Evolutionary conservation across 2,797 vertebrate genomes (phyloP), one percentile per base, ranked within the genome.

Genomic region (Trachurus trachurus): DNA sequence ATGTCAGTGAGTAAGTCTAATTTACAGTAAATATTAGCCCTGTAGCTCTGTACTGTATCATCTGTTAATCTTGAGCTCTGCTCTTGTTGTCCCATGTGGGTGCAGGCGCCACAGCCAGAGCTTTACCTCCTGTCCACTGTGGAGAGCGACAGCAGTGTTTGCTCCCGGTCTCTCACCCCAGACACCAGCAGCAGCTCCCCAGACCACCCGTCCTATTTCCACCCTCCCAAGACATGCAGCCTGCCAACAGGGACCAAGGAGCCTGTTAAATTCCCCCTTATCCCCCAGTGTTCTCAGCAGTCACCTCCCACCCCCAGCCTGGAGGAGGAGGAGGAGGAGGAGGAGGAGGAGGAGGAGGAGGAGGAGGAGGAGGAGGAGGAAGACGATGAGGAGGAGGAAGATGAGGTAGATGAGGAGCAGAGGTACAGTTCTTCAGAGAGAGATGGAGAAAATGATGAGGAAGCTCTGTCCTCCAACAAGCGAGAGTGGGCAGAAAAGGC

Each of bases 71-170:
- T 26, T 22, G 12, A 2, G 3, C 19, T 59, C 13, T 34, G 6
- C 31, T 71, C 6, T 49, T 16, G 9, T 16, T 19, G 19, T 69
- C 42, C 19, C 21, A 40, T 83, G 59, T 69, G 10, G 2, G 7
- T 49, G 16, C 84, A 99, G 97, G 96, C 97, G 70, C 92, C 94
- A 42, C 94, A 96, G 87, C 96, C 97, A 9, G 97, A 99, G 90
- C 95, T 99, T 0, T 99, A 98, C 93, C 93, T 99, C 83, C 92
- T 99, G 81, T 94, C 95, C 7, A 47, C 84, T 65, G 84, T 85
- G 81, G 94, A 95, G 65, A 89, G 86, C 45, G 90, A 94, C 83
- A 91, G 94, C 91, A 95, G 94, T 65, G 66, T 92, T 85, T 95
- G 91, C 90, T 96, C 93, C 16, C 91, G 89, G 58, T 93, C 95